A percentile compares a stretch with the other conserved stretches of the same genome.
phyloP scores from a whole-genome alignment of 2,888 invertebrate genomes.

The Drosophila rubida region DNA sequence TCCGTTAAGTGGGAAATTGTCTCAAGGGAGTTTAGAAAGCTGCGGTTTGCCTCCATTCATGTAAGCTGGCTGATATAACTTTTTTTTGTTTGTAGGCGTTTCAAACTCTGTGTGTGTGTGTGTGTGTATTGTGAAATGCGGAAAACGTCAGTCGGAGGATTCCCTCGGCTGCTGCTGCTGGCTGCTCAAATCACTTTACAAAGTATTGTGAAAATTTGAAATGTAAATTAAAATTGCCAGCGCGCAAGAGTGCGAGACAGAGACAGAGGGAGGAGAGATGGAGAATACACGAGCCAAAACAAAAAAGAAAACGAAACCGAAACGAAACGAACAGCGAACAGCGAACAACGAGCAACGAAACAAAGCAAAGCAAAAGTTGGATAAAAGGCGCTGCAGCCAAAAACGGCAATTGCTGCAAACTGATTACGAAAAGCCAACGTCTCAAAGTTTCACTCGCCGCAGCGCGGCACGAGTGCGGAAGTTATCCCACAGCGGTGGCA shows the following conservation, averaged over 20 bases:
- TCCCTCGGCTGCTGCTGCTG: slow-evolving; percentile 20
- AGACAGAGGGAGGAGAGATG: neutral
- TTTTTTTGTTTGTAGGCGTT: neutral
- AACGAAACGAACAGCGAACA: slow-evolving; percentile 4
- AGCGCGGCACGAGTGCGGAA: slow-evolving; percentile 79
- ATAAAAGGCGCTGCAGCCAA: slow-evolving; percentile 40
- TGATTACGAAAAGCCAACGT: slow-evolving; percentile 22
- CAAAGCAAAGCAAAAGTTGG: slow-evolving; percentile 4
- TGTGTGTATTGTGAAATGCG: slow-evolving; percentile 58
- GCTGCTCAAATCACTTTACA: slow-evolving; percentile 38
- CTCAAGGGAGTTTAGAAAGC: slow-evolving; percentile 33
- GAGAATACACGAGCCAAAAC: slow-evolving; percentile 6
- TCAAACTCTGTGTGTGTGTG: slow-evolving; percentile 18
- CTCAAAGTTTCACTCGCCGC: slow-evolving; percentile 70
- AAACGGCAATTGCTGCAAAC: slow-evolving; percentile 71
- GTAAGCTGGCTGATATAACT: slow-evolving; percentile 19
- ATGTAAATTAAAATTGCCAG: slow-evolving; percentile 65
- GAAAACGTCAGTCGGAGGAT: slow-evolving; percentile 50
- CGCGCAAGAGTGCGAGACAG: slow-evolving; percentile 8
- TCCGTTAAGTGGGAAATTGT: slow-evolving; percentile 5
- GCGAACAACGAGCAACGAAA: no score
- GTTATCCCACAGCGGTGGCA: slow-evolving; percentile 73
- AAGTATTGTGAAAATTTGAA: slow-evolving; percentile 75
- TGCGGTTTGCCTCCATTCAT: slow-evolving; percentile 30
- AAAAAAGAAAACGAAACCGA: slow-evolving; percentile 33